Percentiles rank a stretch among this genome's conserved stretches.
Evolutionary conservation across 2,888 invertebrate genomes (phyloP).

Genomic region (Lasioglossum pauxillum): DNA sequence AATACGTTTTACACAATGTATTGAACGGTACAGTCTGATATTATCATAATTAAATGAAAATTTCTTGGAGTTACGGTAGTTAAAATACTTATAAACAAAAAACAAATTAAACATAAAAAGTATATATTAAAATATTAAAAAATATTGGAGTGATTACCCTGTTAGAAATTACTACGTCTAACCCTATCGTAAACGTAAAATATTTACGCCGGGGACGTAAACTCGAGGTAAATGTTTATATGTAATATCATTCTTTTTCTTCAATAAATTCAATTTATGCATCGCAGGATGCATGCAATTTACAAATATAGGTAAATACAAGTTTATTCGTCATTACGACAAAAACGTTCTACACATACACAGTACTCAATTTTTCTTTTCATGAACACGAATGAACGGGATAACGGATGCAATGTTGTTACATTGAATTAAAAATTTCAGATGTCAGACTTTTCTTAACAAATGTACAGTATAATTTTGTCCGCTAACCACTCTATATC

Average conservation of each 20-base stretch:
- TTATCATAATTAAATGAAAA: slow-evolving; percentile 32
- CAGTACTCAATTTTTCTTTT: slow-evolving; percentile 61
- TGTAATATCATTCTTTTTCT: slow-evolving; percentile 46
- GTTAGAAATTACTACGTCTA: slow-evolving; percentile 50
- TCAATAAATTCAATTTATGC: slow-evolving; percentile 47
- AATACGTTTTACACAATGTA: slow-evolving; percentile 35
- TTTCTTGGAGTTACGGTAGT: slow-evolving; percentile 9
- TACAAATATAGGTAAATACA: slow-evolving; percentile 68
- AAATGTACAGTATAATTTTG: slow-evolving; percentile 60
- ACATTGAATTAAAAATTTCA: slow-evolving; percentile 62
- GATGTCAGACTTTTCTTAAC: slow-evolving; percentile 67
- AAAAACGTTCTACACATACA: slow-evolving; percentile 66
- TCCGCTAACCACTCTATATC: slow-evolving; percentile 49
- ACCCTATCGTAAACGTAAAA: slow-evolving; percentile 46
- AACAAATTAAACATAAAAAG: slow-evolving; percentile 23
- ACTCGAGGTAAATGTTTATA: slow-evolving; percentile 61
- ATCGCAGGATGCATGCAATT: slow-evolving; percentile 50
- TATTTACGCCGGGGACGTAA: slow-evolving; percentile 53
- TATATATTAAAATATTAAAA: slow-evolving; percentile 20
- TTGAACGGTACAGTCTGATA: background rate
- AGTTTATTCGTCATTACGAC: slow-evolving; percentile 65
- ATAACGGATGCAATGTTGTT: slow-evolving; percentile 62
- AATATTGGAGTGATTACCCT: slow-evolving; percentile 59
- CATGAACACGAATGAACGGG: slow-evolving; percentile 69
- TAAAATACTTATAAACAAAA: slow-evolving; percentile 12